Percentiles rank a stretch among this genome's conserved stretches.
Conservation (phyloP, 2,797 vertebrate species). For the Gymnocypris eckloni region DNA sequence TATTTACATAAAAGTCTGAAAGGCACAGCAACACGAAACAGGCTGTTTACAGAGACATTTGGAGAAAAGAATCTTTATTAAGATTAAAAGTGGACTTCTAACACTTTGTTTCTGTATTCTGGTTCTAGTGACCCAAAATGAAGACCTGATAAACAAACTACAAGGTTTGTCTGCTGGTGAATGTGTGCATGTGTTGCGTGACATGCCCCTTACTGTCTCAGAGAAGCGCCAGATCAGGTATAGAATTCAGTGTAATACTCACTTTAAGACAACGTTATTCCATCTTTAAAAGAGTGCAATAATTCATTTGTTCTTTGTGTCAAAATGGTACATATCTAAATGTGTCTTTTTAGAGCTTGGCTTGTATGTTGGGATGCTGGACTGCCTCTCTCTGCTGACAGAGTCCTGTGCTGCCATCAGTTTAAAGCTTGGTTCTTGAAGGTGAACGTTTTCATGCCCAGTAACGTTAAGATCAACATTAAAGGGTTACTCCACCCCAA, state of each 20-base stretch:
- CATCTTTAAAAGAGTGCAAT: not conserved
- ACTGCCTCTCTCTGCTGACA: not conserved
- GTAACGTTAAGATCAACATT: not conserved
- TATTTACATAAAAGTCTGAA: not conserved
- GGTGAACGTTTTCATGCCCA: constrained; percentile 18
- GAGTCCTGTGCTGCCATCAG: not conserved
- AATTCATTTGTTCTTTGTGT: not conserved
- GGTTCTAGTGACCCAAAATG: not conserved
- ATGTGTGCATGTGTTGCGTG: constrained; percentile 71
- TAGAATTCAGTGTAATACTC: not conserved
- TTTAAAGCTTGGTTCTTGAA: constrained; percentile 3
- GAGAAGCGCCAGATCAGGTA: constrained; percentile 83
- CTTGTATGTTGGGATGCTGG: not conserved
- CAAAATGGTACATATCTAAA: not conserved
- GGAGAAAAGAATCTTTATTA: not conserved
- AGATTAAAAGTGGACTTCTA: not conserved
- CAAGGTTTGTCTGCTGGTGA: constrained; percentile 73
- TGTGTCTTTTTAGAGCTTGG: constrained; percentile 11
- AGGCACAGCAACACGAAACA: not conserved
- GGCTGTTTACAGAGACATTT: not conserved
- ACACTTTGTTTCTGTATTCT: constrained; percentile 4
- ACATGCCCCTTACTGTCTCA: constrained; percentile 76
- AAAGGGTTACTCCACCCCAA: not conserved
- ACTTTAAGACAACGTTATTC: not conserved
- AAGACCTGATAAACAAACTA: constrained; percentile 66